Evolutionary conservation across 2,113 vertebrate species (phyloP).

Genomic region (Ammospiza caudacuta): DNA sequence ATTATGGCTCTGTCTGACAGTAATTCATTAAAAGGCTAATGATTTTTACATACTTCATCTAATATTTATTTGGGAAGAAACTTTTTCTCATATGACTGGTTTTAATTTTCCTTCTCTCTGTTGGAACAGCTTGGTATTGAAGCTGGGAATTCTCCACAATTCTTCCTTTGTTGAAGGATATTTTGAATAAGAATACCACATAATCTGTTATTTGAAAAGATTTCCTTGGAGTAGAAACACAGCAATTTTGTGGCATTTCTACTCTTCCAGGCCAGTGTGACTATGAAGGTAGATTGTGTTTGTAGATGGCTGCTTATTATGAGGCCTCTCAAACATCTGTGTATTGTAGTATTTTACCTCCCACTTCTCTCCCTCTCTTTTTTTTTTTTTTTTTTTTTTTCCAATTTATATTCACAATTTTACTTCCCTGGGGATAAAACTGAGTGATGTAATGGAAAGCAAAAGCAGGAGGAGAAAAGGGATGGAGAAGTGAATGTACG

Average conservation of each 20-base stretch:
- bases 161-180: constrained; percentile 29
- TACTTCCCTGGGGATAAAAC: neutral
- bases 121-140: neutral
- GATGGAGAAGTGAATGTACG: neutral
- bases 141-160: constrained; percentile 10
- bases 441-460: neutral
- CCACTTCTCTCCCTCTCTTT: neutral
- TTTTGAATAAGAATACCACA: constrained; percentile 23
- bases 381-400: neutral
- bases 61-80: constrained; percentile 43
- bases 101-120: constrained; percentile 34
- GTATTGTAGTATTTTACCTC: neutral
- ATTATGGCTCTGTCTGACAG: constrained; percentile 11
- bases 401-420: neutral
- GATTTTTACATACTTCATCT: constrained; percentile 48
- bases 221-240: neutral
- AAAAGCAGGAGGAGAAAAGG: neutral
- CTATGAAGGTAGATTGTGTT: neutral
- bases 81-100: constrained; percentile 4
- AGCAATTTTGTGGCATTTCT: constrained; percentile 10
- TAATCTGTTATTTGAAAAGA: constrained; percentile 12
- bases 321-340: neutral
- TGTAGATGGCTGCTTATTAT: neutral
- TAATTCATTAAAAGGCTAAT: constrained; percentile 44
- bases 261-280: neutral